These are phyloP conservation scores for Drosophila mettleri DNA, from an alignment of 2,888 invertebrate species.

Conservation along the genomic window DNA sequence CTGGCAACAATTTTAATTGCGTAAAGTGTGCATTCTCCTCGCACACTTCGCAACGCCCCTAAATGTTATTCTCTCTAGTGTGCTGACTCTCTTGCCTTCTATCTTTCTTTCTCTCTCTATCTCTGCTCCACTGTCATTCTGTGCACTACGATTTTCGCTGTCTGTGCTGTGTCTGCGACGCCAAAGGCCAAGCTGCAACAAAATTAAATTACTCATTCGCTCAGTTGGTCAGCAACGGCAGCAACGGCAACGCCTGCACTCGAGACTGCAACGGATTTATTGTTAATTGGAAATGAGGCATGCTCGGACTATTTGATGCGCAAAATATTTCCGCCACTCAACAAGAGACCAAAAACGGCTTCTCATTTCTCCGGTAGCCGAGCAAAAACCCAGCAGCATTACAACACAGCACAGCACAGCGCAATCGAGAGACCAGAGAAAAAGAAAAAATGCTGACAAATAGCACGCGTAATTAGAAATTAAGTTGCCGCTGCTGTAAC, in stretches of 20 bases:
- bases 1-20: conserved; percentile 79
- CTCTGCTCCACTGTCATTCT: conserved; percentile 21
- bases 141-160: conserved; percentile 31
- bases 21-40: conserved; percentile 70
- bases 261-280: conserved; percentile 75
- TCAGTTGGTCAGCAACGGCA: conserved; percentile 66
- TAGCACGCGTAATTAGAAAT: conserved; percentile 79
- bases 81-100: conserved; percentile 2
- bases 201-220: conserved; percentile 81
- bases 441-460: conserved; percentile 68
- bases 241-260: conserved; percentile 32
- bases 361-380: conserved; percentile 28
- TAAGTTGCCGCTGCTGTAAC: conserved; percentile 62
- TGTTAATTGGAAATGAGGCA: conserved; percentile 79
- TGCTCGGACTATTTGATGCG: conserved; percentile 76
- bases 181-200: conserved; percentile 74
- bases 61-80: not conserved
- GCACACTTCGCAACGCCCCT: conserved; percentile 6
- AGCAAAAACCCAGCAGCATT: conserved; percentile 11
- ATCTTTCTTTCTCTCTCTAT: not conserved
- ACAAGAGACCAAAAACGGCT: conserved; percentile 45
- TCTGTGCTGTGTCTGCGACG: conserved; percentile 57
- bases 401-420: conserved; percentile 2
- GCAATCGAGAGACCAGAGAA: conserved; percentile 1
- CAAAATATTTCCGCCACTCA: conserved; percentile 77